Percentiles rank a stretch among this genome's conserved stretches.
These are phyloP conservation scores for Nemopilema nomurai DNA, from an alignment of 30 jellyfish, hydroid and myxozoan genomes.

Conservation along the genomic window DNA sequence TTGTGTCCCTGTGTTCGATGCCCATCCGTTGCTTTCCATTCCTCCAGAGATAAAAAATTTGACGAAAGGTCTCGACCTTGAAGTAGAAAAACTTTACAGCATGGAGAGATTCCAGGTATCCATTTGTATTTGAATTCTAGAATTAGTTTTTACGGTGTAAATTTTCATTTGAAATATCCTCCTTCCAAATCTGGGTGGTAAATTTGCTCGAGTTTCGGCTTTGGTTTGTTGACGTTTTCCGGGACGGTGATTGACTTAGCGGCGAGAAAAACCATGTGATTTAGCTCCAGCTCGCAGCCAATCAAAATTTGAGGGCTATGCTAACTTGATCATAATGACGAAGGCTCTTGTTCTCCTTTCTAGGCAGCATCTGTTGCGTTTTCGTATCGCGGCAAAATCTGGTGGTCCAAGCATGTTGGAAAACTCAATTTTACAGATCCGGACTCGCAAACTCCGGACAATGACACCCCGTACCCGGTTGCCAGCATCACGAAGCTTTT, in stretches of 20 bases:
- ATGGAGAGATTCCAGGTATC: conserved; percentile 26
- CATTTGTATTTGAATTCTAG: neutral
- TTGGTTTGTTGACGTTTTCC: too few relatives aligned
- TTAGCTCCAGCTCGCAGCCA: too few relatives aligned
- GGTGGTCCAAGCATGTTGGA: conserved; percentile 68
- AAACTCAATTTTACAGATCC: conserved; percentile 18
- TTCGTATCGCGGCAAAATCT: conserved; percentile 62
- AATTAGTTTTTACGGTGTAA: neutral
- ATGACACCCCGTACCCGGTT: conserved; percentile 77
- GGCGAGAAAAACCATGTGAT: too few relatives aligned
- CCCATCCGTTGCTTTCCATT: conserved; percentile 38
- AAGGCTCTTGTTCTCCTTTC: too few relatives aligned
- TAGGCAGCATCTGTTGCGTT: conserved; percentile 72
- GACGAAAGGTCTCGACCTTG: conserved; percentile 1
- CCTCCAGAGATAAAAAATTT: conserved; percentile 42
- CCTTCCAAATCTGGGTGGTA: neutral
- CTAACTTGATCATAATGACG: too few relatives aligned
- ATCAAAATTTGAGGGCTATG: too few relatives aligned
- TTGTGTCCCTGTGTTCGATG: conserved; percentile 57
- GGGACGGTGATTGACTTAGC: too few relatives aligned
- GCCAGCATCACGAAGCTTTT: conserved; percentile 82
- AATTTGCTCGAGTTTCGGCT: neutral
- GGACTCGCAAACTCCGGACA: conserved; percentile 50
- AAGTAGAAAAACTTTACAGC: conserved; percentile 17
- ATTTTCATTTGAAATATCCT: neutral